A percentile compares a stretch with the other conserved stretches of the same genome.
These are phyloP conservation scores for Actinia tenebrosa DNA, from an alignment of 64 coral and sea anemone species.

Conservation along the genomic window DNA sequence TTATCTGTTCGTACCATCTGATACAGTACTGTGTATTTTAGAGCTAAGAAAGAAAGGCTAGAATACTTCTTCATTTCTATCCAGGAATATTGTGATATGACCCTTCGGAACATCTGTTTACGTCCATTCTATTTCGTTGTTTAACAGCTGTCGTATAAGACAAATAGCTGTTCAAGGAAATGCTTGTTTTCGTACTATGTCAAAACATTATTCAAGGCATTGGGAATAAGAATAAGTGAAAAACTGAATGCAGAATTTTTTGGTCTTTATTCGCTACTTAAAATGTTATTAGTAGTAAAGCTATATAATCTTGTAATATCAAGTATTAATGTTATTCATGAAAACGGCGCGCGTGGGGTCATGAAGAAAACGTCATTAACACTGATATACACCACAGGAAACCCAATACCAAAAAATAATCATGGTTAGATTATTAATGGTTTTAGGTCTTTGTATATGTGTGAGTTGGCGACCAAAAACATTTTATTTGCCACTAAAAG, in stretches of 20 bases:
- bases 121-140: background rate
- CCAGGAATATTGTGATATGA: background rate
- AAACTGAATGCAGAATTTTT: background rate
- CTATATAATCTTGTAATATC: background rate
- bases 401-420: background rate
- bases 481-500: no score
- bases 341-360: background rate
- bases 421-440: background rate
- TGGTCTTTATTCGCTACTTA: background rate
- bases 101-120: background rate
- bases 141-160: background rate
- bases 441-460: background rate
- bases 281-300: background rate
- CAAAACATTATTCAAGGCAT: background rate
- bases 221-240: background rate
- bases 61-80: no score
- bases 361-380: background rate
- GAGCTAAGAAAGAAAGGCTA: no score
- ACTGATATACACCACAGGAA: background rate
- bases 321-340: constrained; percentile 4
- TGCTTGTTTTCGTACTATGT: background rate
- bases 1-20: background rate
- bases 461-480: background rate
- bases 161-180: background rate
- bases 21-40: background rate